Percentiles rank a stretch among this genome's conserved stretches.
Evolutionary conservation across 2,113 vertebrate species (phyloP).

Genomic region (Daboia siamensis): DNA sequence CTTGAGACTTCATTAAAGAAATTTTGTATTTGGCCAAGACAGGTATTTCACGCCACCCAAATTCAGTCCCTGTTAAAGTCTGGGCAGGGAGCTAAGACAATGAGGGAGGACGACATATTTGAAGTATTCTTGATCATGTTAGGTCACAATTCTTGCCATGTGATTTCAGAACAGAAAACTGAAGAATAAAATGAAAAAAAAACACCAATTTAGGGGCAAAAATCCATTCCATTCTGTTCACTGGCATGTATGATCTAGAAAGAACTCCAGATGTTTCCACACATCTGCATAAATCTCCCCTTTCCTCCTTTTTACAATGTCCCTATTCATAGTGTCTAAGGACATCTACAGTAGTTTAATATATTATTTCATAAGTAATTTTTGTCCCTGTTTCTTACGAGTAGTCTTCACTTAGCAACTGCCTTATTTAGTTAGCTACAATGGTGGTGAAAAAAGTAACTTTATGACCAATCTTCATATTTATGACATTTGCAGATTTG

Average conservation of each 20-base stretch:
- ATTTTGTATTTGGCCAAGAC: too few relatives aligned
- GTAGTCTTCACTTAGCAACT: not conserved
- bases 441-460: not conserved
- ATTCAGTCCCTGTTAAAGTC: too few relatives aligned
- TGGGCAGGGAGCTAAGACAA: too few relatives aligned
- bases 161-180: not conserved
- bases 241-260: not conserved
- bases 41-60: too few relatives aligned
- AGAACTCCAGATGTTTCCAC: not conserved
- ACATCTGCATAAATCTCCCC: too few relatives aligned
- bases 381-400: not conserved
- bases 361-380: not conserved
- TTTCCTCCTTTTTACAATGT: too few relatives aligned
- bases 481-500: not conserved
- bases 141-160: constrained; percentile 2
- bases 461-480: not conserved
- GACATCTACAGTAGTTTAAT: too few relatives aligned
- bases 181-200: not conserved
- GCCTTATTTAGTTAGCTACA: not conserved
- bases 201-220: not conserved
- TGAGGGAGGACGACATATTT: not conserved
- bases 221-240: not conserved
- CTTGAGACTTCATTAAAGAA: too few relatives aligned
- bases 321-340: too few relatives aligned
- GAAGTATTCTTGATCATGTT: not conserved